phyloP scores from a whole-genome alignment of 2,797 vertebrate genomes.

The Kryptopterus vitreolus region DNA sequence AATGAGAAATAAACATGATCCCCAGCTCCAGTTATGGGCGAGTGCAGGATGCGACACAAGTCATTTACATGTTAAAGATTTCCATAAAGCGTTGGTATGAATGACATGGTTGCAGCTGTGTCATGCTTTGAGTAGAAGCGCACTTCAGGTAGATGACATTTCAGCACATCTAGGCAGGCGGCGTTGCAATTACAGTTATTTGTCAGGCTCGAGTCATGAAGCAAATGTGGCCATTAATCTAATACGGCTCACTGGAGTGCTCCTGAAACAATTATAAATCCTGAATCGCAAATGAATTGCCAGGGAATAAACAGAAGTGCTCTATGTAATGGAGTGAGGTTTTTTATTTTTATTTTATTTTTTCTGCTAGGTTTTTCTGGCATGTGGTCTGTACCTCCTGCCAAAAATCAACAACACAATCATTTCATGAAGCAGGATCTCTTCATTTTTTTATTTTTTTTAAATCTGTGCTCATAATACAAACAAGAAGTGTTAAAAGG shows the following conservation, averaged over 20 bases:
- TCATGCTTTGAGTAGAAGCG: background rate
- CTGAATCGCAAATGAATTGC: conserved; percentile 23
- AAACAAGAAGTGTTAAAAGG: background rate
- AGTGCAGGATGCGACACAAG: background rate
- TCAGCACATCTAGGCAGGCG: background rate
- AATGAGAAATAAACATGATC: background rate
- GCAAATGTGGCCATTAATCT: conserved; percentile 36
- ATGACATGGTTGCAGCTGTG: background rate
- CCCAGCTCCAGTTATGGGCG: background rate
- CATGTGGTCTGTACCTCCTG: background rate
- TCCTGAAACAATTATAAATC: conserved; percentile 43
- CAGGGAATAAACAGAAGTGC: conserved; percentile 16
- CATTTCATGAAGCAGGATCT: background rate
- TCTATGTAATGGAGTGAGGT: background rate
- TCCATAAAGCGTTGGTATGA: conserved; percentile 1
- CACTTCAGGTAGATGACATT: conserved; percentile 26
- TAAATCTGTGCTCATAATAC: background rate
- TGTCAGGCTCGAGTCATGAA: conserved; percentile 37
- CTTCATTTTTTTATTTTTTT: background rate
- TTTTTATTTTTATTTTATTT: background rate
- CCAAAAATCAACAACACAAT: conserved; percentile 1
- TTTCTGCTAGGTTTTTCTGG: background rate
- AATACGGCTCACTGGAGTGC: conserved; percentile 19
- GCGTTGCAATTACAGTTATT: conserved; percentile 35
- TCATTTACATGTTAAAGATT: conserved; percentile 12